Base-by-base conservation (phyloP, 2,113 vertebrate genomes). In the Pelmatolapia mariae region DNA sequence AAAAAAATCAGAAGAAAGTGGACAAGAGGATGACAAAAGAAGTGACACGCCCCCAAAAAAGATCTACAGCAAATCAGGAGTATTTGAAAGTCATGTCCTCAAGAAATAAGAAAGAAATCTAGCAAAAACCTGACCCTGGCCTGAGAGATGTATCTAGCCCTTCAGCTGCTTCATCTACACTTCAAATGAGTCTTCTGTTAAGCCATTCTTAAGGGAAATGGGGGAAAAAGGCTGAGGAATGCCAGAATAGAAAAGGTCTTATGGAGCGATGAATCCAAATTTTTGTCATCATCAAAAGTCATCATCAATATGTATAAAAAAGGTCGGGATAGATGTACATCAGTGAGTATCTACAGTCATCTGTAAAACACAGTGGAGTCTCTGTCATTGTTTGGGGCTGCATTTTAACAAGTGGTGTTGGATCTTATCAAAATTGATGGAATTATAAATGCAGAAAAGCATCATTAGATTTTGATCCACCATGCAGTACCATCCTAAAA, bases 41-140 rank as follows among this genome's bases (percentile, higher is more conserved):
- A 22, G 61, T 22, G 3, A 0, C 10, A 66, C 12, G 1, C 4
- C 10, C 26, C 26, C 15, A 0, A 22, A 38, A 38, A 66, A 7
- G 6, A 38, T 68, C 63, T 40, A 68, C 33, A 68, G 61, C 61
- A n/a, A 36, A 66, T 38, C 33, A 66, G 33, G 10, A 13, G 61
- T 66, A 68, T 68, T n/a, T 68, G 36, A 68, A 68, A 40, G 63
- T 68, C 63, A 5, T 68, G 33, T 38, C 63, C 63, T 40, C 36
- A 68, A 68, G 33, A 63, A 19, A 33, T 11, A 33, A 10, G 1
- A 63, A 63, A 33, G 29, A 63, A 63, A 63, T 63, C 29, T 9
- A 63, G 59, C 59, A 63, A 4, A 63, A 19, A 11, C 10, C 59
- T 63, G 29, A 63, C 33, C 1, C 61, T n/a, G 61, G 33, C 13